Percentiles rank a stretch among this genome's conserved stretches.
phyloP scores from a whole-genome alignment of 2,888 invertebrate genomes.

The Euproctis similis region DNA sequence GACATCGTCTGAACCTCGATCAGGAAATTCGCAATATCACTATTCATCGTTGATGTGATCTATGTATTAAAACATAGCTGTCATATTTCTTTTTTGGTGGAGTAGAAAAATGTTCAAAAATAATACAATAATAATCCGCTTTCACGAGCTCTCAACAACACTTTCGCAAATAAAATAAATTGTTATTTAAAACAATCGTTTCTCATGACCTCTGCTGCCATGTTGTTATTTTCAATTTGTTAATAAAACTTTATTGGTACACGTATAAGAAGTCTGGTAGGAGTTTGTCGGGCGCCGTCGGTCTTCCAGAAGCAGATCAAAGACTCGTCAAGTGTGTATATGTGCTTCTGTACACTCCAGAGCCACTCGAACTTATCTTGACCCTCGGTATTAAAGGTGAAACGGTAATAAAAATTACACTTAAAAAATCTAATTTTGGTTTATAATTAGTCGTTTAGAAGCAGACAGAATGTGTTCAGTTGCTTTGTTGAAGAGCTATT shows the following conservation, averaged over 20 bases:
- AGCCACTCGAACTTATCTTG: constrained; percentile 60
- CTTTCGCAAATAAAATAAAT: constrained; percentile 52
- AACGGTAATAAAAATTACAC: constrained; percentile 71
- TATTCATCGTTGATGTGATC: too few species aligned
- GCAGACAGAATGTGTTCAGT: constrained; percentile 37
- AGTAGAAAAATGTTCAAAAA: constrained; percentile 46
- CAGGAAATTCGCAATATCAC: too few species aligned
- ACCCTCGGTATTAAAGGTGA: constrained; percentile 59
- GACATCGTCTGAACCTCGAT: too few species aligned
- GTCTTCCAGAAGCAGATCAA: constrained; percentile 50
- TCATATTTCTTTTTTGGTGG: constrained; percentile 29
- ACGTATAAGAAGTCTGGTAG: constrained; percentile 34
- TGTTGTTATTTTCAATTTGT: constrained; percentile 35
- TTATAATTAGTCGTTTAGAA: constrained; percentile 42
- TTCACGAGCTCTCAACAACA: constrained; percentile 49
- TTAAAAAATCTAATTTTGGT: constrained; percentile 52
- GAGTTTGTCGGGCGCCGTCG: constrained; percentile 29
- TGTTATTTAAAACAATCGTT: constrained; percentile 41
- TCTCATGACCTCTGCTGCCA: constrained; percentile 41
- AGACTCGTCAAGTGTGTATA: constrained; percentile 50
- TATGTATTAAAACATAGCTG: too few species aligned
- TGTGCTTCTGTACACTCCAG: constrained; percentile 44
- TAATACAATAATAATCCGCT: constrained; percentile 49
- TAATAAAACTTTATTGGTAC: constrained; percentile 49
- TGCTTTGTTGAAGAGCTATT: constrained; percentile 28